Evolutionary conservation across 2,888 invertebrate species (phyloP), one percentile per base, ranked within the genome.

Genomic region (Campopleginae sp.): DNA sequence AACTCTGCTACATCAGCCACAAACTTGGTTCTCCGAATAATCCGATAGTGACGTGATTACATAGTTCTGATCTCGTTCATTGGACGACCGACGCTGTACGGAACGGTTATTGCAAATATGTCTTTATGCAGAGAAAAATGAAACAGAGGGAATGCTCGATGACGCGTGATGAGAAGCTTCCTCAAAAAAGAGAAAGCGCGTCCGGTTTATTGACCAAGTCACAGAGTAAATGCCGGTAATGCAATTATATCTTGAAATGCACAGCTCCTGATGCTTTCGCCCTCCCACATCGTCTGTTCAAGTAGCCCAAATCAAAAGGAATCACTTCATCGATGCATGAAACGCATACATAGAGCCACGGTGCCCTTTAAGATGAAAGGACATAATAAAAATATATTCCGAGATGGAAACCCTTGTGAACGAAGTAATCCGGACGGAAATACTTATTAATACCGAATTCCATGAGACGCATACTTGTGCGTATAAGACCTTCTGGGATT

Each of bases 61-160:
- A 63, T 76, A 75, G 76, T 81, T 63, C 68, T 46, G 76, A 23
- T 63, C 72, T 66, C 51, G 38, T 48, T 48, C 70, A 42, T 70
- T 14, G 44, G 46, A 33, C 23, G 33, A 33, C 74, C 42, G 5
- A 7, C 17, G 31, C 51, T 63, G 23, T 44, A 19, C 19, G 3
- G 3, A 66, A 42, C 4, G 19, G 19, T 19, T 8, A 23, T 8
- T 38, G 42, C 46, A 31, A 46, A 44, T 46, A 74, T 46, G 31
- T 61, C 51, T 27, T 31, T 8, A 14, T 70, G 10, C 23, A 31
- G 31, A 31, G 68, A 23, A 58, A 3, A 31, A 19, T 33, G 44
- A 17, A 31, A 63, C 4, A 14, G 27, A 58, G 70, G 19, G 31
- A 51, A 70, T 51, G 27, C 38, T 65, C 19, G 65, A 48, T 33